Base-by-base conservation (phyloP, 1,140 invertebrate species). In the Camponotus vicinus region DNA sequence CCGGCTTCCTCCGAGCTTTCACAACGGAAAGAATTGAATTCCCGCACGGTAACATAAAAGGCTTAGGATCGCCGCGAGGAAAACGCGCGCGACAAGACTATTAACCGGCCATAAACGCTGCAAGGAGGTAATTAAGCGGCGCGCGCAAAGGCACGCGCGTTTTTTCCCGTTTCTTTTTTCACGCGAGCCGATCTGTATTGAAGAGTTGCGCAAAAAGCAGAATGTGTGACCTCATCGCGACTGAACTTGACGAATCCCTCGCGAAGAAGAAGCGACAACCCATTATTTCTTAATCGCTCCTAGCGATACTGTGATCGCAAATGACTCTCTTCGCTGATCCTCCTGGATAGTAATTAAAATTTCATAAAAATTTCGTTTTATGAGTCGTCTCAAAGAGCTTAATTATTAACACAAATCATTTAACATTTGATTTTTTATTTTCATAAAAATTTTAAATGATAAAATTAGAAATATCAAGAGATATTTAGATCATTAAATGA, bases 21-120 rank as follows among this genome's bases (percentile, higher is more conserved):
- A 75, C 21, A 80, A 89, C 27, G 9, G 18, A 67, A 85, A 79
- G 55, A 89, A 45, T 79, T 40, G 69, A 89, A 40, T 79, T 79
- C 52, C 76, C 52, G 52, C 49, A 40, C 34, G 67, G 27, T 45
- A 52, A 64, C 13, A 27, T 37, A 57, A 67, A 27, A 42, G 45
- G 15, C 32, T 49, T 52, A 34, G 42, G 49, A 3, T 63, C 34
- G 34, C 37, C 15, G n/a, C 4, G n/a, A 84, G 6, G 9, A 34
- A 63, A 85, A 52, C 49, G 15, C 71, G 42, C 42, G 21, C 42
- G 63, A 88, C 75, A 55, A 71, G 52, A 34, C 40, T 64, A 86
- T 82, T 80, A 88, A 69, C 37, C 49, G 55, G 45, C 64, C 21
- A 55, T 45, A n/a, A 88, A 67, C 13, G 55, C 76, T 85, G 61